Base-by-base conservation (phyloP, 1,140 invertebrate genomes). In the Microvelia longipes region DNA sequence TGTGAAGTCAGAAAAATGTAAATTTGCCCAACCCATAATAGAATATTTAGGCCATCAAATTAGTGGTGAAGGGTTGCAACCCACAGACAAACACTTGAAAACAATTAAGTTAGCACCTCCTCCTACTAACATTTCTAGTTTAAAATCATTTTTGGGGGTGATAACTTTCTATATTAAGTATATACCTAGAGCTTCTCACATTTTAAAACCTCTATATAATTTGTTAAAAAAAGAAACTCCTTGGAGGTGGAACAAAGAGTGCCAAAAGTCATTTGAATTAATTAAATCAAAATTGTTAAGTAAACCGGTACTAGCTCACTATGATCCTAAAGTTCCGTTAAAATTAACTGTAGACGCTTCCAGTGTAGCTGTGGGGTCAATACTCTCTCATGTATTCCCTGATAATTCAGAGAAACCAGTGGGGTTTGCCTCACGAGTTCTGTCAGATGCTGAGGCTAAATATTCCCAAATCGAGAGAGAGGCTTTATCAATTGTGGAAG, bases 381-480 rank as follows among this genome's bases (percentile, higher is more conserved):
- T 81, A 26, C 66, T 80, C 1, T 74, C 75, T 11, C 77, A 80
- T 65, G 68, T 71, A n/a, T 71, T 75, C 66, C 66, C 74, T 28
- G 76, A 76, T 66, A 73, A 71, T 15, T 67, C 30, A 24, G 72
- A 76, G 72, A 74, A 73, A 60, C 78, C 78, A 2, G 77, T 81
- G 61, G 75, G 74, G 1, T 81, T 73, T 73, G 76, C 75, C 11
- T 81, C 73, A 74, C 69, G 75, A 75, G 79, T 80, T 1, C 73
- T 85, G 2, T 78, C 74, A 25, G 28, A 68, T 2, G 74, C 80
- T 2, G 79, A 86, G 74, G 73, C 75, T 70, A 81, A 81, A 28
- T 85, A 84, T 73, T 73, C 77, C 25, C 80, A 84, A 69, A 76
- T 83, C 2, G 82, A 86, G 28, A 80, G 81, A 72, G 84, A 86